phyloP scores from a whole-genome alignment of 2,113 vertebrate genomes.

The Alethe castanea region DNA sequence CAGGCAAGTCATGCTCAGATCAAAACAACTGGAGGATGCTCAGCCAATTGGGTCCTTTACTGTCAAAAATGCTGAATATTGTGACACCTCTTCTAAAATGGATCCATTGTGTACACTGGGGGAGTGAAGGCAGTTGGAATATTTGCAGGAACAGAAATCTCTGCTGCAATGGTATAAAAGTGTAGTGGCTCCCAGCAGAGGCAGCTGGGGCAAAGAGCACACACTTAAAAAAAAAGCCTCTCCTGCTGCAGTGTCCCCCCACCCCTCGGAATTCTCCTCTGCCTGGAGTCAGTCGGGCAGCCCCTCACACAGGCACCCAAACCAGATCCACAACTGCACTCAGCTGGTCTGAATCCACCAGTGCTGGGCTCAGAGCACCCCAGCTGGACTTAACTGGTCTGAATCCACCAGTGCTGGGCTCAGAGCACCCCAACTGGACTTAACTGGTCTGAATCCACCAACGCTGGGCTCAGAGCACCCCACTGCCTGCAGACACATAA shows the following conservation, averaged over 20 bases:
- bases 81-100: background rate
- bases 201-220: background rate
- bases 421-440: too few relatives aligned
- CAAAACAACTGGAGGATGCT: background rate
- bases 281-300: background rate
- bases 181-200: background rate
- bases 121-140: background rate
- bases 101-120: rapidly evolving
- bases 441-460: too few relatives aligned
- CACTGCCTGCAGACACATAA: background rate
- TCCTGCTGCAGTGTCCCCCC: background rate
- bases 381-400: too few relatives aligned
- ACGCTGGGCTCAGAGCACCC: too few relatives aligned
- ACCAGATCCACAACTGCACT: background rate
- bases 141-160: background rate
- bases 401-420: too few relatives aligned
- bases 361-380: background rate
- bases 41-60: background rate
- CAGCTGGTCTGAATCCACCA: background rate
- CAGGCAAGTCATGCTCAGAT: background rate
- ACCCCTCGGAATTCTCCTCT: background rate
- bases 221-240: too few relatives aligned
- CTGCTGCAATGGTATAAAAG: background rate
- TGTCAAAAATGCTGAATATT: background rate
- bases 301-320: background rate